Base-by-base conservation (phyloP, 2,797 vertebrate genomes). In the Pelobates cultripes region DNA sequence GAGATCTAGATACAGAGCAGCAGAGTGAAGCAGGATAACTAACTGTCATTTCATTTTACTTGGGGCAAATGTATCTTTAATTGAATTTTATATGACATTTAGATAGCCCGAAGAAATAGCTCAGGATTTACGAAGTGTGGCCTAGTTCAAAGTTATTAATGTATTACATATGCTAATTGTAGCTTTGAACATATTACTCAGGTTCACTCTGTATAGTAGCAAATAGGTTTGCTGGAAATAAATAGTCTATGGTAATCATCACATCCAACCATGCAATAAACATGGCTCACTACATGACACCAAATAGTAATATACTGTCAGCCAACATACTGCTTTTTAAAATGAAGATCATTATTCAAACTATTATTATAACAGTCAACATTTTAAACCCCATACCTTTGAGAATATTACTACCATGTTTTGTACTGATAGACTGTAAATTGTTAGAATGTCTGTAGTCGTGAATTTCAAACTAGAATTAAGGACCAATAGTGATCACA, bases 21-120 rank as follows among this genome's bases (percentile, higher is more conserved):
- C 15, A 17, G 17, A 43, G 73, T 81, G 73, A 70, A 70, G 66
- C 53, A 53, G 43, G 73, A 75, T 81, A 75, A 81, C 79, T 75
- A 63, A 45, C 79, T 81, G 73, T 75, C 79, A 75, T 81, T 81
- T 81, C 66, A 70, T 81, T 75, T 81, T 81, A 81, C 73, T 81
- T 70, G 79, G 79, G 73, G 79, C 79, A 81, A 70, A 75, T 68
- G 68, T 60, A 69, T 75, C 43, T 81, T 81, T 81, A 81, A 81
- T 81, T 81, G 66, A 80, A 81, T 81, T 81, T 81, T 75, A 61
- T 75, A 43, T 70, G 73, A 70, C 47, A 70, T 41, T 70, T 72
- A 61, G 42, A 75, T 44, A 61, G 66, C 79, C 79, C 55, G 70
- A 17, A 81, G 73, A 70, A 72, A 75, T 51, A 81, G 57, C 15